Evolutionary conservation across 2,797 vertebrate species (phyloP).

Genomic region (Petrocephalus schoutedeni): DNA sequence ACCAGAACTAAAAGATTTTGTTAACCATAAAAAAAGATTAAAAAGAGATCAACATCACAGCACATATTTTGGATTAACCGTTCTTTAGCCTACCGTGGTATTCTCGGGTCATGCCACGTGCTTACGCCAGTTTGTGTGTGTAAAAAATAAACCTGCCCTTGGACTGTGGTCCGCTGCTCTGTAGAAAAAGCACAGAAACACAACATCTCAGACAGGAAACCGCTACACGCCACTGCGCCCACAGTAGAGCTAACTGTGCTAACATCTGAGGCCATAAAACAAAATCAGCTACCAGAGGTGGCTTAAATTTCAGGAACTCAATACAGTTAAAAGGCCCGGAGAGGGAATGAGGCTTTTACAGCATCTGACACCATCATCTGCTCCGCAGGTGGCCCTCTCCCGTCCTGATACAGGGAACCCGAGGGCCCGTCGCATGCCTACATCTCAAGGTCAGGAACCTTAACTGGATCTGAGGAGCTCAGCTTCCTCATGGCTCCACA

Average conservation of each 20-base stretch:
- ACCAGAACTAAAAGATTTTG: neutral
- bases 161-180: constrained; percentile 75
- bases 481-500: neutral
- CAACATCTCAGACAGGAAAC: neutral
- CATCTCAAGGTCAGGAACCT: neutral
- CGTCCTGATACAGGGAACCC: neutral
- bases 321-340: neutral
- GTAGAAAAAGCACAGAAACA: constrained; percentile 34
- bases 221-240: neutral
- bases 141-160: constrained; percentile 74
- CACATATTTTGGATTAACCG: neutral
- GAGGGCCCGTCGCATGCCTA: neutral
- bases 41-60: neutral
- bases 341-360: neutral
- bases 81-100: constrained; percentile 61
- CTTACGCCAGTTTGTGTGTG: constrained; percentile 76
- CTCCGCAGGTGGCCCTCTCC: neutral
- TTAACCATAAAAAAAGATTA: neutral
- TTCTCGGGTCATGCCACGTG: constrained; percentile 73
- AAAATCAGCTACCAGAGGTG: neutral
- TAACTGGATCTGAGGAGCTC: neutral
- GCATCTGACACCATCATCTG: neutral
- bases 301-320: neutral
- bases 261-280: neutral
- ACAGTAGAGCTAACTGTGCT: neutral